phyloP scores from a whole-genome alignment of 2,797 vertebrate species.

The Parotocinclus haroldoi region DNA sequence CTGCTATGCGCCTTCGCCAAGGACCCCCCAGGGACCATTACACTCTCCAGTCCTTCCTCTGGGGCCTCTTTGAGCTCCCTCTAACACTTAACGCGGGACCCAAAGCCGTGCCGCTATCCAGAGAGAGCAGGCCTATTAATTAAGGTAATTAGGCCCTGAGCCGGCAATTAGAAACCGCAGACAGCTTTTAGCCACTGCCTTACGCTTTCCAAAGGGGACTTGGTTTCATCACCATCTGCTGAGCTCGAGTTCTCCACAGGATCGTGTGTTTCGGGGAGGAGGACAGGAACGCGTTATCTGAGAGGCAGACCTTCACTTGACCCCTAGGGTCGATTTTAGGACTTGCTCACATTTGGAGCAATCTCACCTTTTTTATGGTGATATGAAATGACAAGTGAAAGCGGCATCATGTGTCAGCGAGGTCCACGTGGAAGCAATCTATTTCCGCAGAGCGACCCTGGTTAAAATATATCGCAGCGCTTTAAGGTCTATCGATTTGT shows the following conservation, averaged over 20 bases:
- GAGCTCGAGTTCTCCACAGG: slow-evolving; percentile 76
- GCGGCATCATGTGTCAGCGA: slow-evolving; percentile 53
- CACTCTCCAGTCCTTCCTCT: slow-evolving; percentile 67
- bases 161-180: slow-evolving; percentile 89
- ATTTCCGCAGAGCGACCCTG: slow-evolving; percentile 62
- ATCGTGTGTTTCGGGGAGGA: slow-evolving; percentile 81
- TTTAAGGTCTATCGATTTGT: slow-evolving; percentile 67
- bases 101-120: slow-evolving; percentile 50
- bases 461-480: slow-evolving; percentile 66
- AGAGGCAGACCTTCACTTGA: slow-evolving; percentile 80
- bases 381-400: slow-evolving; percentile 58
- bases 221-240: slow-evolving; percentile 86
- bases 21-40: slow-evolving; percentile 73
- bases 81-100: slow-evolving; percentile 76
- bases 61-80: slow-evolving; percentile 78
- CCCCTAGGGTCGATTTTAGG: slow-evolving; percentile 60
- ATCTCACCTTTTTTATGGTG: slow-evolving; percentile 49
- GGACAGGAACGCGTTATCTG: slow-evolving; percentile 75
- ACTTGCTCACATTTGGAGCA: slow-evolving; percentile 40
- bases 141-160: slow-evolving; percentile 91
- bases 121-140: slow-evolving; percentile 88
- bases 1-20: slow-evolving; percentile 77
- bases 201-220: slow-evolving; percentile 70
- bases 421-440: slow-evolving; percentile 59
- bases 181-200: slow-evolving; percentile 85